phyloP scores from a whole-genome alignment of 1,140 invertebrate species.

The Tetramorium alpestre region DNA sequence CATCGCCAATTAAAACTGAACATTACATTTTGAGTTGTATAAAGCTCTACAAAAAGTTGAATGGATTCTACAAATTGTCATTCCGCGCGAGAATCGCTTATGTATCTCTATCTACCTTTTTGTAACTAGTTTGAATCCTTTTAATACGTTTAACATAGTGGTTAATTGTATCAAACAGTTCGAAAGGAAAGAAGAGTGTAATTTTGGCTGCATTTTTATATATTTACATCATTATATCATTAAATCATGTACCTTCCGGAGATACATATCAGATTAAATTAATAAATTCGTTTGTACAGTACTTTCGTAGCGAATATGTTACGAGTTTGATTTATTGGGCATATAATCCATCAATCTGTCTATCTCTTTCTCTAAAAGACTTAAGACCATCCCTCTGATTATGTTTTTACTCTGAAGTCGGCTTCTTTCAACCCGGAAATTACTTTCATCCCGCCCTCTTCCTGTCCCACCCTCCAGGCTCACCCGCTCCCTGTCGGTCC shows the following conservation, averaged over 20 bases:
- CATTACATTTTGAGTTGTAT: slow-evolving; percentile 8
- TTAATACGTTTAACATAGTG: not conserved
- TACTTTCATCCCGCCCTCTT: slow-evolving; percentile 70
- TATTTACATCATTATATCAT: not conserved
- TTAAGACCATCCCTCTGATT: slow-evolving; percentile 74
- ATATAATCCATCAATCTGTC: slow-evolving; percentile 49
- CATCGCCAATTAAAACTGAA: slow-evolving; percentile 31
- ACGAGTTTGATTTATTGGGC: slow-evolving; percentile 48
- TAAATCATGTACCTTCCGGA: not conserved
- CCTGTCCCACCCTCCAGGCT: slow-evolving; percentile 18
- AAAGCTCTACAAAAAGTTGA: not conserved
- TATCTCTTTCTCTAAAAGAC: slow-evolving; percentile 58
- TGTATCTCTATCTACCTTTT: not conserved
- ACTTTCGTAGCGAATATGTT: not conserved
- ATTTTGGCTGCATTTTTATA: not conserved
- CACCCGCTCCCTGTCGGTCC: slow-evolving; percentile 28
- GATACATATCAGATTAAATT: slow-evolving; percentile 5
- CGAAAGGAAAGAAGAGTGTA: not conserved
- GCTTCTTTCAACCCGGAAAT: slow-evolving; percentile 76
- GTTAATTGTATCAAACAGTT: not conserved
- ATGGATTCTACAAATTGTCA: too few species aligned
- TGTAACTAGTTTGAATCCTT: not conserved
- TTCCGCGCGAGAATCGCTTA: not conserved
- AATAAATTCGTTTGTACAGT: not conserved
- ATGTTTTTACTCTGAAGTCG: slow-evolving; percentile 75